These are phyloP conservation scores for Agrenia bidenticulata DNA, from an alignment of 2,888 invertebrate species.

Conservation along the genomic window DNA sequence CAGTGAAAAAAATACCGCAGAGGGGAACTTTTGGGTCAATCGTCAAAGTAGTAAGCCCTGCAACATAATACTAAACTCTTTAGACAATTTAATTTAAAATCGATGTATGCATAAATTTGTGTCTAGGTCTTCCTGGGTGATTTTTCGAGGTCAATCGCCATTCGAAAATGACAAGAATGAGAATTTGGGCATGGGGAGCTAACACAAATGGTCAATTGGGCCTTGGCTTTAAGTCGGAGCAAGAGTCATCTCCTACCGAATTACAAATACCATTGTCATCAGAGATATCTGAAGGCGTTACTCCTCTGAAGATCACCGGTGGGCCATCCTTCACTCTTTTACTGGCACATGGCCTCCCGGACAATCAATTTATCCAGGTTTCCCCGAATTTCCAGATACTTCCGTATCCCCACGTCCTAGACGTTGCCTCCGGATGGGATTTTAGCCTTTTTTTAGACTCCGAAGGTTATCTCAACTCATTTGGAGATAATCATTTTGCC, in stretches of 20 bases:
- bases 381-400: slow-evolving; percentile 27
- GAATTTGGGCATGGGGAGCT: slow-evolving; percentile 50
- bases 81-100: too few species aligned
- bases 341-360: slow-evolving; percentile 15
- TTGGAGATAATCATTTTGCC: slow-evolving; percentile 35
- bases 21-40: too few species aligned
- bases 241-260: slow-evolving; percentile 43
- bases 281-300: neutral
- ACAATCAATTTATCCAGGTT: slow-evolving; percentile 7
- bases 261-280: slow-evolving; percentile 16
- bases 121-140: too few species aligned
- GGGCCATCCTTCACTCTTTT: slow-evolving; percentile 41
- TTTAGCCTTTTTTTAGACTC: slow-evolving; percentile 30
- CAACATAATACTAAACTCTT: too few species aligned
- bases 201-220: slow-evolving; percentile 48
- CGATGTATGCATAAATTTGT: too few species aligned
- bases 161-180: slow-evolving; percentile 34
- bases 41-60: too few species aligned
- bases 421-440: slow-evolving; percentile 42
- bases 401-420: slow-evolving; percentile 23
- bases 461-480: slow-evolving; percentile 28
- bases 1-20: too few species aligned
- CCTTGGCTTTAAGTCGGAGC: slow-evolving; percentile 44
- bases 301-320: slow-evolving; percentile 30
- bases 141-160: too few species aligned